Evolutionary conservation across 2,888 invertebrate genomes (phyloP).

Genomic region (Hermodice carunculata): DNA sequence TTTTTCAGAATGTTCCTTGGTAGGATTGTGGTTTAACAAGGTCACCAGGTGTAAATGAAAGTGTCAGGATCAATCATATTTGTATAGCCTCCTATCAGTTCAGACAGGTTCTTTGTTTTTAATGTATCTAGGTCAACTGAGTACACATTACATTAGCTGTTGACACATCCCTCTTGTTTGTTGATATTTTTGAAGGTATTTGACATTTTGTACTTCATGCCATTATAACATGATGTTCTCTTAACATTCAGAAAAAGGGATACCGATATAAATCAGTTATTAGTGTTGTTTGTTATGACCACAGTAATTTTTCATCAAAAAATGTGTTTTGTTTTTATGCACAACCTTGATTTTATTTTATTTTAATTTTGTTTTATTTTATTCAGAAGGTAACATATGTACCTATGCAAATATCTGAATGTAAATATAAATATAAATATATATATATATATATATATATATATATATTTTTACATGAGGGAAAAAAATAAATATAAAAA

Average conservation of each 20-base stretch:
- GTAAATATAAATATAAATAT: background rate
- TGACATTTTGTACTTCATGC: constrained; percentile 46
- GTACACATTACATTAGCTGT: background rate
- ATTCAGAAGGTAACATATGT: background rate
- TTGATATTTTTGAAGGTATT: background rate
- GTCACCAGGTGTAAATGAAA: too few relatives aligned
- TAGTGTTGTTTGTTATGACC: background rate
- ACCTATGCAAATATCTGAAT: background rate
- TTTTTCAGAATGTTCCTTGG: too few relatives aligned
- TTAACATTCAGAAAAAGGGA: background rate
- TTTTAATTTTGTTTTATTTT: background rate
- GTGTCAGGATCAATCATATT: too few relatives aligned
- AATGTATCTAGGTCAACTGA: too few relatives aligned
- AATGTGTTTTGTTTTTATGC: background rate
- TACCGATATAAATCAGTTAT: too few relatives aligned
- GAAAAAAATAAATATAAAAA: too few relatives aligned
- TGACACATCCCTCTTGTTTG: too few relatives aligned
- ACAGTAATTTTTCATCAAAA: background rate
- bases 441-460: background rate
- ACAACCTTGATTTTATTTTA: background rate
- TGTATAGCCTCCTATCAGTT: too few relatives aligned
- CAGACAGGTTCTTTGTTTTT: too few relatives aligned
- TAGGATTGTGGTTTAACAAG: too few relatives aligned
- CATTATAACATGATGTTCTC: constrained; percentile 27
- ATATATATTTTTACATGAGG: background rate